Evolutionary conservation across 2,113 vertebrate species (phyloP).

Genomic region (Thinocorus orbignyianus): DNA sequence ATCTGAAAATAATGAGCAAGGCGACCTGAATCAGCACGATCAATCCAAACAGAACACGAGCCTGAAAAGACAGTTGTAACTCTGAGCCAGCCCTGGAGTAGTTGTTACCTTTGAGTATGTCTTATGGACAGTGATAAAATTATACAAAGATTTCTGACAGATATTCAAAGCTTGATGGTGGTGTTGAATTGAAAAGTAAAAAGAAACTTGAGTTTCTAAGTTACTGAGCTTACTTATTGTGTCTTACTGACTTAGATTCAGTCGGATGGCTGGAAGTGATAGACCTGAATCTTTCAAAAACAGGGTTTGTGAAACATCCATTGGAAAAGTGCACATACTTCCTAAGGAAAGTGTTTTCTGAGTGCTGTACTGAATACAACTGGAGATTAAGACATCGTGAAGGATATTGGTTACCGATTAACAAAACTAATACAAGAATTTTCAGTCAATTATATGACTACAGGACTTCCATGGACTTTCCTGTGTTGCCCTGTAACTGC

Average conservation of each 20-base stretch:
- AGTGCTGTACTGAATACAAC: not conserved
- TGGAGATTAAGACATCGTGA: not conserved
- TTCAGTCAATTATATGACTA: not conserved
- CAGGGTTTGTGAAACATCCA: not conserved
- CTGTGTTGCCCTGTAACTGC: not conserved
- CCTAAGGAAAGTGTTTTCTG: not conserved
- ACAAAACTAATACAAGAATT: not conserved
- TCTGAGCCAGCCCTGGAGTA: not conserved
- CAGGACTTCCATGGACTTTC: not conserved
- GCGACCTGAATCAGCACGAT: slow-evolving; percentile 80
- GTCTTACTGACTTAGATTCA: not conserved
- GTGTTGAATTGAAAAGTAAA: not conserved
- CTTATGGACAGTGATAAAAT: not conserved
- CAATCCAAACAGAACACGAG: slow-evolving; percentile 79
- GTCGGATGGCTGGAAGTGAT: not conserved
- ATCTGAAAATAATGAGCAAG: slow-evolving; percentile 83
- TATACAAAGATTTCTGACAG: not conserved
- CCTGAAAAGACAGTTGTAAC: slow-evolving; percentile 67
- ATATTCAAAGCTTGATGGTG: not conserved
- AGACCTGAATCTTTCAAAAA: not conserved
- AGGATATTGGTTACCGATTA: not conserved
- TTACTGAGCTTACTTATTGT: not conserved
- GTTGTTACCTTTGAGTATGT: not conserved
- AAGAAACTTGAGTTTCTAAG: not conserved
- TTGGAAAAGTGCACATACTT: not conserved